Conservation (phyloP, 2,113 vertebrate genomes). For the Bos javanicus region DNA sequence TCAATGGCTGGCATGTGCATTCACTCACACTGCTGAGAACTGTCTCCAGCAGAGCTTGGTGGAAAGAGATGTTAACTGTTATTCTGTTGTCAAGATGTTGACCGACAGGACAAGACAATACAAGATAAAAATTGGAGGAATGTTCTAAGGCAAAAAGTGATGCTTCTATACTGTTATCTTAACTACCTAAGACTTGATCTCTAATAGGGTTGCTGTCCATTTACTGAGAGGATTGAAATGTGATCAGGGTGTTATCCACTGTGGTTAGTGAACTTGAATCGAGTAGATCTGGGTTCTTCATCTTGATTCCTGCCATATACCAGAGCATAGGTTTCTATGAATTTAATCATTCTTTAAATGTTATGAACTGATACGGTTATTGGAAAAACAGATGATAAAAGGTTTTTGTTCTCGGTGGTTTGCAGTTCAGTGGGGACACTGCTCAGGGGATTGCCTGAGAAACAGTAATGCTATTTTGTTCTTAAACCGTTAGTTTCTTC, state of each 20-base stretch:
- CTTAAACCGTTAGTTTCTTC: neutral
- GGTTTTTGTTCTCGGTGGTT: neutral
- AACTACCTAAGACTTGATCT: neutral
- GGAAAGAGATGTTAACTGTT: neutral
- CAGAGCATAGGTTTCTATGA: neutral
- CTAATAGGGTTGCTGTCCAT: neutral
- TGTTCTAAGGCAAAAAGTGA: constrained; percentile 6
- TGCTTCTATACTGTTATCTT: neutral
- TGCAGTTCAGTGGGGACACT: neutral
- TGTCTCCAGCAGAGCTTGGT: neutral
- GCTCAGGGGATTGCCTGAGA: neutral
- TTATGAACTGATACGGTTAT: neutral
- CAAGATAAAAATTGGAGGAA: neutral
- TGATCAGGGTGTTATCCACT: neutral
- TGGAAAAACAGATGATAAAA: neutral
- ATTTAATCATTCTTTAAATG: neutral
- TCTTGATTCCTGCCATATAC: neutral
- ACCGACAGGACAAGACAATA: constrained; percentile 26
- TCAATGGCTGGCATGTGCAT: neutral
- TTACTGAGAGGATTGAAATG: neutral
- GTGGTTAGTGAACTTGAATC: neutral
- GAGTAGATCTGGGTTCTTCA: neutral
- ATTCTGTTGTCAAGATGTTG: neutral
- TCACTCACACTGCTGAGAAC: neutral
- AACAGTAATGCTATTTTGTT: neutral